phyloP scores from a whole-genome alignment of 2,113 vertebrate genomes.

The Oryzias javanicus region DNA sequence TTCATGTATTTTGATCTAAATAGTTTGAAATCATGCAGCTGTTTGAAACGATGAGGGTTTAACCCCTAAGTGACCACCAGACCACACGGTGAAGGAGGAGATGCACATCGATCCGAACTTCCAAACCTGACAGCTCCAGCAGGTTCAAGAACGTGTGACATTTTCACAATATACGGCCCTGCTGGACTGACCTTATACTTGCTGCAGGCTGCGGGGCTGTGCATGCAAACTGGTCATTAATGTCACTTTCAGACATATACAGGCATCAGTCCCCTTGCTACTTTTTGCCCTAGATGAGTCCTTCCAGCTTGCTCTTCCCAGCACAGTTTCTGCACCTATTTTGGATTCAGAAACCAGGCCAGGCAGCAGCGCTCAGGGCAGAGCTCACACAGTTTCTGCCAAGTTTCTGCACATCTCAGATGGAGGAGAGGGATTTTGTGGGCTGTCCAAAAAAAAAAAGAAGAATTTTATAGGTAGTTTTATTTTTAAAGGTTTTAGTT shows the following conservation, averaged over 20 bases:
- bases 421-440: not conserved
- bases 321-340: slow-evolving; percentile 65
- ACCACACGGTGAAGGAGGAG: slow-evolving; percentile 5
- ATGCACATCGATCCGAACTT: not conserved
- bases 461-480: not conserved
- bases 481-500: not conserved
- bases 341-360: slow-evolving; percentile 65
- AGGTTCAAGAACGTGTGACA: slow-evolving; percentile 8
- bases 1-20: not conserved
- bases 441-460: not conserved
- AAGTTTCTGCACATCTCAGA: slow-evolving; percentile 2
- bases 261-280: slow-evolving; percentile 22
- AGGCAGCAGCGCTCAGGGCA: slow-evolving; percentile 46
- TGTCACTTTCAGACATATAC: slow-evolving; percentile 20
- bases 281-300: slow-evolving; percentile 59
- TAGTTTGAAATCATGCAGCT: not conserved
- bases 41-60: slow-evolving; percentile 5
- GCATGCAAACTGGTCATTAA: not conserved
- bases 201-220: not conserved
- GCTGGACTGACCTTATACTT: slow-evolving; percentile 7
- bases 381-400: slow-evolving; percentile 18
- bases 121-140: slow-evolving; percentile 7
- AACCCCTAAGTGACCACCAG: slow-evolving; percentile 10
- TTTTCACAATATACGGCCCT: slow-evolving; percentile 26
- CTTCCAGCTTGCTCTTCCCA: slow-evolving; percentile 46